Conservation (phyloP, 2,888 invertebrate genomes). For the Subacronicta megacephala region DNA sequence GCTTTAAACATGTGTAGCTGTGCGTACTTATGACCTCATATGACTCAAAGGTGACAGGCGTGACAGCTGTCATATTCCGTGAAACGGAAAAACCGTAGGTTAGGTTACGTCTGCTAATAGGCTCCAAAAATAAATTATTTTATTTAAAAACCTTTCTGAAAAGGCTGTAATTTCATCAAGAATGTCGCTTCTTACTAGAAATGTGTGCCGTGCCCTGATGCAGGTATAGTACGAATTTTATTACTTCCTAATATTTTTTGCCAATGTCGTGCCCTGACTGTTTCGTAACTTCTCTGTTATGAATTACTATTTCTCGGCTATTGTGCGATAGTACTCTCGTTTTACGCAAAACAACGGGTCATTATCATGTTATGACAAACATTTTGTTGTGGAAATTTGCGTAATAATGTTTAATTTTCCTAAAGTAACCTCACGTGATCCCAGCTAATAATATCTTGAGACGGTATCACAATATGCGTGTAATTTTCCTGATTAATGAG, state of each 20-base stretch:
- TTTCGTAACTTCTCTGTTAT: conserved; percentile 79
- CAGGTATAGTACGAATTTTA: conserved; percentile 71
- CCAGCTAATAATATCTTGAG: conserved; percentile 47
- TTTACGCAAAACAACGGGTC: conserved; percentile 15
- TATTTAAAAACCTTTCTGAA: conserved; percentile 67
- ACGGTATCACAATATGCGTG: conserved; percentile 15
- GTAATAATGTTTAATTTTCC: conserved; percentile 16
- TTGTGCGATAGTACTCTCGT: conserved; percentile 16
- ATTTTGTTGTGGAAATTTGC: conserved; percentile 6
- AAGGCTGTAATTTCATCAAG: conserved; percentile 56
- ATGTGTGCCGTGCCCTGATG: conserved; percentile 77
- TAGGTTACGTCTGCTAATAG: conserved; percentile 72
- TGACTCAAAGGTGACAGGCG: too few relatives aligned
- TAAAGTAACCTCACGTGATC: conserved; percentile 50
- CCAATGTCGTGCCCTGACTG: conserved; percentile 47
- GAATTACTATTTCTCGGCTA: conserved; percentile 20
- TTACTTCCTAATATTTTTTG: neutral
- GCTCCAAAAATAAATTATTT: conserved; percentile 76
- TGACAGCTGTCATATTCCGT: conserved; percentile 57
- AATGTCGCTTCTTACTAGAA: conserved; percentile 84
- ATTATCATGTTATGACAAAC: conserved; percentile 13
- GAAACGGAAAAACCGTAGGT: conserved; percentile 54
- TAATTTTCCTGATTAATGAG: conserved; percentile 17
- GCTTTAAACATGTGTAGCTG: too few relatives aligned
- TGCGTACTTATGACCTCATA: too few relatives aligned